Evolutionary conservation across 2,113 vertebrate species (phyloP).

Genomic region (Narcine bancroftii): DNA sequence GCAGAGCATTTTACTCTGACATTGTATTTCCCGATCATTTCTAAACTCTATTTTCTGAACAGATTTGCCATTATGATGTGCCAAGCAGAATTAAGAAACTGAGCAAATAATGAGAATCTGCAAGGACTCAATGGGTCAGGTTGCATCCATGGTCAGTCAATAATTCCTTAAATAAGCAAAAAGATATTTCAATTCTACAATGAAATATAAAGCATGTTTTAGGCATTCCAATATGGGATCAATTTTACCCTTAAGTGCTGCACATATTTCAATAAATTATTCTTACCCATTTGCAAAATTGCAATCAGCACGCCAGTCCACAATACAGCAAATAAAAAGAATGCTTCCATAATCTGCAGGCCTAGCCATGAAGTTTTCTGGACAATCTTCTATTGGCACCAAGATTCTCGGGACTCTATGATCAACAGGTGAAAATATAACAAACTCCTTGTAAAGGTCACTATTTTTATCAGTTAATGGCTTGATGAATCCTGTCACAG

Average conservation of each 20-base stretch:
- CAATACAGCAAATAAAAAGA: constrained; percentile 84
- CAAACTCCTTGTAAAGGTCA: constrained; percentile 62
- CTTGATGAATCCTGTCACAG: constrained; percentile 81
- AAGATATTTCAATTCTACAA: not conserved
- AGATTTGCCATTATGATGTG: not conserved
- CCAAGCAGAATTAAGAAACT: no score
- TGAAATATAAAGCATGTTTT: not conserved
- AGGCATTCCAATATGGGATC: not conserved
- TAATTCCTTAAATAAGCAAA: not conserved
- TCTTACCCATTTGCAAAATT: constrained; percentile 86
- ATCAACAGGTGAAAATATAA: constrained; percentile 87
- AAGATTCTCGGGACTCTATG: constrained; percentile 86
- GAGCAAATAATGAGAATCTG: no score
- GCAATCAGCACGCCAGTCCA: constrained; percentile 77
- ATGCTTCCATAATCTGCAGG: constrained; percentile 69
- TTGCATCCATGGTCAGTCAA: no score
- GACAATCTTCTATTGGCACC: constrained; percentile 75
- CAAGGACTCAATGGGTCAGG: no score
- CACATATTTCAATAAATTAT: not conserved
- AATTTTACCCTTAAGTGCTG: not conserved
- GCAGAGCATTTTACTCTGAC: not conserved
- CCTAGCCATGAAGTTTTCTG: constrained; percentile 65
- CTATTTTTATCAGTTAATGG: constrained; percentile 78
- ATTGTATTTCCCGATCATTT: not conserved
- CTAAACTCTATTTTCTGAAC: not conserved